Conservation (phyloP, 2,113 vertebrate genomes). For the Neopipo cinnamomea region DNA sequence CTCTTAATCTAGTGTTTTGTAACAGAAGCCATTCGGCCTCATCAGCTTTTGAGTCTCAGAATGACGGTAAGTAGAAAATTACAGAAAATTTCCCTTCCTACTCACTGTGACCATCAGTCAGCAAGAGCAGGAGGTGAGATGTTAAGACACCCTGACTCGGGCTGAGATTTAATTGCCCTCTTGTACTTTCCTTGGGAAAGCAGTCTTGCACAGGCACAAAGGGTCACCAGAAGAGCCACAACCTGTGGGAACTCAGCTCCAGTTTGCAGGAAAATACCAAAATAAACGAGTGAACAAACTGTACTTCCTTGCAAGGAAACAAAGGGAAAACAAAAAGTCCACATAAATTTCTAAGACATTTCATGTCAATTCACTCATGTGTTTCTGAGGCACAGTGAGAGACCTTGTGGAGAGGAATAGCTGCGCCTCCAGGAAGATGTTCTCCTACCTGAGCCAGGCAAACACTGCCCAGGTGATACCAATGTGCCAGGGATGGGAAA, state of each 20-base stretch:
- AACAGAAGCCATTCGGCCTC: background rate
- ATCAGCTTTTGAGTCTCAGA: background rate
- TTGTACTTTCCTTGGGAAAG: background rate
- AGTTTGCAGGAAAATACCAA: background rate
- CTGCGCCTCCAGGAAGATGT: background rate
- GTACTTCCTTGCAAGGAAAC: background rate
- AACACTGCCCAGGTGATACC: rapidly evolving
- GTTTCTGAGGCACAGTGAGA: rapidly evolving
- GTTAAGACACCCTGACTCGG: background rate
- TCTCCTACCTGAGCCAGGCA: background rate
- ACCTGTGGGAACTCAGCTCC: background rate
- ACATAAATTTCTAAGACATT: rapidly evolving
- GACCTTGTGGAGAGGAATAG: rapidly evolving
- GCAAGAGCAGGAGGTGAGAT: background rate
- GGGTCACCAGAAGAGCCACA: background rate
- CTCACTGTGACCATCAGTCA: background rate
- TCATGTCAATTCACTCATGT: rapidly evolving
- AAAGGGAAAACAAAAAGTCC: background rate
- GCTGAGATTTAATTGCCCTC: background rate
- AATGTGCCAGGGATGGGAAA: rapidly evolving
- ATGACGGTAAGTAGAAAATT: background rate
- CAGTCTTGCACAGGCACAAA: background rate
- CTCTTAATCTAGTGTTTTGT: background rate
- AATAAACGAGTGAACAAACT: background rate
- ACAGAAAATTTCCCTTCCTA: background rate